Percentiles rank a stretch among this genome's conserved stretches.
These are phyloP conservation scores for Clupea harengus DNA, from an alignment of 2,113 vertebrate genomes.

Conservation along the genomic window DNA sequence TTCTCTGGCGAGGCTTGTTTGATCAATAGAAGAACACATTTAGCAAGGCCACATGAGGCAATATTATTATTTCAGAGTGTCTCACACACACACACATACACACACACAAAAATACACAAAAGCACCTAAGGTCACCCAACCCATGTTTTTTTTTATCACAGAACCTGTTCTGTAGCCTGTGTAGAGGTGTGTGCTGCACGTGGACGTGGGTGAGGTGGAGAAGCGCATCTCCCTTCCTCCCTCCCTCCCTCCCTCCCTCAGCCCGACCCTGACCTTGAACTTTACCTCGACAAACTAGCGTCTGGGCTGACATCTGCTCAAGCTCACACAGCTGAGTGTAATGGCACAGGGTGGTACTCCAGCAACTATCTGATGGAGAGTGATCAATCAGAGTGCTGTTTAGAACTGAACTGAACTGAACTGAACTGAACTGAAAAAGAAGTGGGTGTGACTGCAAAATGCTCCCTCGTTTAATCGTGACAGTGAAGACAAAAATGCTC, in stretches of 20 bases:
- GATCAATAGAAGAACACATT: not conserved
- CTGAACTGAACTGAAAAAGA: too few relatives aligned
- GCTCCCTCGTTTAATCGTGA: not conserved
- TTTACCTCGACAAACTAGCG: not conserved
- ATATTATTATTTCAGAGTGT: not conserved
- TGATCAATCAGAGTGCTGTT: not conserved
- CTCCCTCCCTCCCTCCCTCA: not conserved
- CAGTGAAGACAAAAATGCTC: not conserved
- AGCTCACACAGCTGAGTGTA: not conserved
- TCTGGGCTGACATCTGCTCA: not conserved
- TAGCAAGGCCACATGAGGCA: not conserved
- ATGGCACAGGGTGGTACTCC: not conserved
- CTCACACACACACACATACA: not conserved
- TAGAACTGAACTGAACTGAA: not conserved
- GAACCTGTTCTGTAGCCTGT: conserved; percentile 52
- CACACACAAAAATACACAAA: not conserved
- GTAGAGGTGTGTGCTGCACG: conserved; percentile 28
- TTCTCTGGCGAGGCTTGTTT: not conserved
- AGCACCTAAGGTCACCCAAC: conserved; percentile 23
- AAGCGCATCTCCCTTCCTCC: not conserved
- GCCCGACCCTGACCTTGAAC: not conserved
- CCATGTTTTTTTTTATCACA: conserved; percentile 50
- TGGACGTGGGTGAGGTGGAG: not conserved
- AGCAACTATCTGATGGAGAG: not conserved
- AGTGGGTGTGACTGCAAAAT: not conserved